Evolutionary conservation across 2,113 vertebrate species (phyloP).

Genomic region (Corvus cornix): DNA sequence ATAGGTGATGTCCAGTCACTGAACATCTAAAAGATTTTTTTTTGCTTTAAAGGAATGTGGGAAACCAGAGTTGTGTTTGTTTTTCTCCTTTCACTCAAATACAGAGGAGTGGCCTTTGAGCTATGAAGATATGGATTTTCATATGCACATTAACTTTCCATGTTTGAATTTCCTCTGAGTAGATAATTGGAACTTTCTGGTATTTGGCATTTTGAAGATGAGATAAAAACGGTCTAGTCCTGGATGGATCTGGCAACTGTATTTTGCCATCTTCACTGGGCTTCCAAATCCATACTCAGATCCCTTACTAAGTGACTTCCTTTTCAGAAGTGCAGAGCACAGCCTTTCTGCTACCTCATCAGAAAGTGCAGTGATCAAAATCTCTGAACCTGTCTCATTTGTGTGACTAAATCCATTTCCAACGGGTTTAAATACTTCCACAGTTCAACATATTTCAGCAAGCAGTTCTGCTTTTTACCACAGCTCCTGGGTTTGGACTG

Average conservation of each 20-base stretch:
- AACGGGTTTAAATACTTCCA: not conserved
- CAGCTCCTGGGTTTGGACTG: not conserved
- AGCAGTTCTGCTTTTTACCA: not conserved
- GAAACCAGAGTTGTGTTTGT: not conserved
- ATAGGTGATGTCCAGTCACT: not conserved
- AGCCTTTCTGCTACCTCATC: not conserved
- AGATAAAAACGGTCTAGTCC: not conserved
- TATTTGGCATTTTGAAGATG: not conserved
- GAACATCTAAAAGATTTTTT: not conserved
- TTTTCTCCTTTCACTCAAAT: not conserved
- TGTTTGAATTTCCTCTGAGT: not conserved
- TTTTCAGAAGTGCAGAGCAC: not conserved
- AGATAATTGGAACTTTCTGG: not conserved
- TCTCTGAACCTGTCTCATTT: not conserved
- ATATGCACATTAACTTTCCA: not conserved
- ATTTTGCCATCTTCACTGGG: not conserved
- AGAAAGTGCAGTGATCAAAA: not conserved
- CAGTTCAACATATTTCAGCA: not conserved
- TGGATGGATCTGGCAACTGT: not conserved
- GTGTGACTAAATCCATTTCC: not conserved
- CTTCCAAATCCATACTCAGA: not conserved
- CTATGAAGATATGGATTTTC: not conserved
- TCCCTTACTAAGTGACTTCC: not conserved
- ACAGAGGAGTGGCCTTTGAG: not conserved
- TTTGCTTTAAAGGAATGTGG: not conserved